Base-by-base conservation (phyloP, 1,140 invertebrate genomes). In the Homarus americanus region DNA sequence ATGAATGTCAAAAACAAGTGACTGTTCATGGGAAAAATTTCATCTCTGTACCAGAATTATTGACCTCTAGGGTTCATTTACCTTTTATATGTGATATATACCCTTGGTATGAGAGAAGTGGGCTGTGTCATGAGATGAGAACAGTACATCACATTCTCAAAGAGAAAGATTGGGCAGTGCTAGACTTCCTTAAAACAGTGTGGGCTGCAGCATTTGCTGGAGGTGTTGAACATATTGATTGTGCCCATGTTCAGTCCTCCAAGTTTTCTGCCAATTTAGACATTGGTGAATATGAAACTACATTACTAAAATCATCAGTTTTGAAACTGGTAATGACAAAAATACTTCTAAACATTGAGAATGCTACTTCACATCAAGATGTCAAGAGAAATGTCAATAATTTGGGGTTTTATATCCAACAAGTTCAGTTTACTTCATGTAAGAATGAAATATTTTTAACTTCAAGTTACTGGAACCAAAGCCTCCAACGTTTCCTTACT, bases 291-390 rank as follows among this genome's bases (percentile, higher is more conserved):
- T 34, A 49, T 44, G 72, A 75, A 49, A 17, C 38, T 9, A 10
- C 28, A 36, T 44, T 75, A 38, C 20, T 86, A 34, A 86, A 44
- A 40, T 86, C 66, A 41, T 86, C 66, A 44, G 72, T 73, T 32
- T 76, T 86, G n/a, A 72, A 40, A 9, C 7, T 34, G 7, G 83
- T 41, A 12, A 73, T 86, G 36, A 75, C 15, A 10, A 75, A 86
- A 28, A 38, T 75, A 32, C 66, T 91, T 32, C 41, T 28, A 34
- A 86, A 91, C 28, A 78, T 85, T 63, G 82, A 86, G 32, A 91
- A 91, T 91, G 89, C 73, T n/a, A 91, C 89, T 10, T 85, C 82
- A 36, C 89, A 91, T 69, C 75, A 82, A 7, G 82, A 86, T 66
- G 89, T 91, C 0, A 86, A 84, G 40, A 72, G 24, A 9, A 85